Conservation (phyloP, 2,113 vertebrate genomes). For the Apteryx mantelli region DNA sequence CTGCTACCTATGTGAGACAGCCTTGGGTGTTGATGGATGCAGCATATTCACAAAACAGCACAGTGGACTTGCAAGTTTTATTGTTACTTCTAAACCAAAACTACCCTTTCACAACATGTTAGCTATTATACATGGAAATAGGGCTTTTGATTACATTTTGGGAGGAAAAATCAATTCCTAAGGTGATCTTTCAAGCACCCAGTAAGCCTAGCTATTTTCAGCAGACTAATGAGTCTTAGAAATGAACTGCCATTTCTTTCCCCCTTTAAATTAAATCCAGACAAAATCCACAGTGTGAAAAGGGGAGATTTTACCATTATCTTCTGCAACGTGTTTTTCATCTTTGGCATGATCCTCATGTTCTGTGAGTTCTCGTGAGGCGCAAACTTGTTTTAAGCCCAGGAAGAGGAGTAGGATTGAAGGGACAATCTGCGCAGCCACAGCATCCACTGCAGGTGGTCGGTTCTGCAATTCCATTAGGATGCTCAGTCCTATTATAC, state of each 20-base stretch:
- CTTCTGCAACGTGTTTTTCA: constrained; percentile 84
- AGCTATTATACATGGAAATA: neutral
- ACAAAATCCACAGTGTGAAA: constrained; percentile 67
- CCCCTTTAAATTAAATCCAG: constrained; percentile 67
- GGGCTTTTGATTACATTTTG: neutral
- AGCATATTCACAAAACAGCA: neutral
- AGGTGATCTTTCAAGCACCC: neutral
- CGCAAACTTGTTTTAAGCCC: constrained; percentile 93
- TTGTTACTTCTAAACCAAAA: neutral
- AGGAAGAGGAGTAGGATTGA: constrained; percentile 95
- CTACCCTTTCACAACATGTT: neutral
- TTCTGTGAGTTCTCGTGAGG: constrained; percentile 85
- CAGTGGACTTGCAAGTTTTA: neutral
- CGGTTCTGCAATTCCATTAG: constrained; percentile 91
- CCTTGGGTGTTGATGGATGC: neutral
- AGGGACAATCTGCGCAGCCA: constrained; percentile 90
- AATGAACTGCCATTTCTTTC: constrained; percentile 51
- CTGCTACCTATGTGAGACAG: neutral
- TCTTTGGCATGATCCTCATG: constrained; percentile 78
- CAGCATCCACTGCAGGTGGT: constrained; percentile 85
- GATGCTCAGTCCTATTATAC: constrained; percentile 95
- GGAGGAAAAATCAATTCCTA: neutral
- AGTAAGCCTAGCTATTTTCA: constrained; percentile 10
- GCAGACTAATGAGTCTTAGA: constrained; percentile 48
- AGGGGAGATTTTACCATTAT: constrained; percentile 85